phyloP scores from a whole-genome alignment of 2,888 invertebrate species.

The Pterobdella sp. region DNA sequence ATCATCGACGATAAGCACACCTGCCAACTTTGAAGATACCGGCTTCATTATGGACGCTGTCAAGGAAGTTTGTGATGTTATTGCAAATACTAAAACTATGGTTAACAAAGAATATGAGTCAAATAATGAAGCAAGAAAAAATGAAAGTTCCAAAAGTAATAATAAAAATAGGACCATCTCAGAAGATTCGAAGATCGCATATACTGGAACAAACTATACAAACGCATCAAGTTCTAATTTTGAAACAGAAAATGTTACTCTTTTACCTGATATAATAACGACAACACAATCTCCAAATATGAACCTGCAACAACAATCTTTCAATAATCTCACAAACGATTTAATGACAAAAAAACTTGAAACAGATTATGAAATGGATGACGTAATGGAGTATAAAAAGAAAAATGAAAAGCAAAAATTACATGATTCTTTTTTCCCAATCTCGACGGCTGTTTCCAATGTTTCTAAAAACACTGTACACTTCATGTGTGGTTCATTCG shows the following conservation, averaged over 20 bases:
- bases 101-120: not conserved
- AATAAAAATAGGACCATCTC: not conserved
- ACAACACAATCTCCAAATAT: not conserved
- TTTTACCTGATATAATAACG: not conserved
- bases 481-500: not conserved
- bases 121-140: not conserved
- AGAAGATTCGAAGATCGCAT: no score
- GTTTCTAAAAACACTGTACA: not conserved
- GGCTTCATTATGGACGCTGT: slow-evolving; percentile 18
- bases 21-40: slow-evolving; percentile 16
- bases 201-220: not conserved
- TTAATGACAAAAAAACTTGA: no score
- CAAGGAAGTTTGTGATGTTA: slow-evolving; percentile 14
- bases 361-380: not conserved
- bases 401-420: not conserved
- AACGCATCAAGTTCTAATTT: no score
- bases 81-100: not conserved
- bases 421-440: no score
- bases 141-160: not conserved
- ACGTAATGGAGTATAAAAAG: not conserved
- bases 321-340: no score
- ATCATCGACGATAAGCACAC: not conserved
- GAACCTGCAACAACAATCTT: not conserved
- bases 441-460: not conserved
- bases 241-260: no score